Evolutionary conservation across 2,888 invertebrate species (phyloP).

Genomic region (Ectemnius continuus): DNA sequence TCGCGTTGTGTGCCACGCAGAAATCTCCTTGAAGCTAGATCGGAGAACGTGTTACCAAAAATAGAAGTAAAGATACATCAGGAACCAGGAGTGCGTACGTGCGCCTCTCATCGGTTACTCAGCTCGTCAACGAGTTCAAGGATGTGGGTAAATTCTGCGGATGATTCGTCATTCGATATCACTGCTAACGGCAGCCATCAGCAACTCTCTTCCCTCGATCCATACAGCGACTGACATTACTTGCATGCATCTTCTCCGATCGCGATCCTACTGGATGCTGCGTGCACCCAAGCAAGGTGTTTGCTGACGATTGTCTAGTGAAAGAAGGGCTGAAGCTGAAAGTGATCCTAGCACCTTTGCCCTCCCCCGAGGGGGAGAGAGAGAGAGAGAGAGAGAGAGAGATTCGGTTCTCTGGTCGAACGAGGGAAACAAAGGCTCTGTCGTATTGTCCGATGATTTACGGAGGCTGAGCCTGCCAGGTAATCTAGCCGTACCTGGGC

Average conservation of each 20-base stretch:
- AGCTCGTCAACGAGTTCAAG: constrained; percentile 21
- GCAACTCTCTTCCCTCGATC: background rate
- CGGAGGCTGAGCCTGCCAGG: constrained; percentile 25
- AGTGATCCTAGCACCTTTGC: too few species aligned
- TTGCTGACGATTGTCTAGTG: too few species aligned
- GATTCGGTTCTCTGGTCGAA: too few species aligned
- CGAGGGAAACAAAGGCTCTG: constrained; percentile 27
- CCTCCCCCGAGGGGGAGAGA: too few species aligned
- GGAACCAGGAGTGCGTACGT: too few species aligned
- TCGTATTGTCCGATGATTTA: constrained; percentile 64
- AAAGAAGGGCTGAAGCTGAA: too few species aligned
- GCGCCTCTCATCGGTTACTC: constrained; percentile 39
- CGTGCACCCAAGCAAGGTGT: too few species aligned
- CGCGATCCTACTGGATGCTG: too few species aligned
- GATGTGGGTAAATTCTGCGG: constrained; percentile 34
- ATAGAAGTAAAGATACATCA: constrained; percentile 32
- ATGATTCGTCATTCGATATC: constrained; percentile 39
- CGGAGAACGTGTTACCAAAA: constrained; percentile 3
- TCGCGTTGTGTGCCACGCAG: background rate
- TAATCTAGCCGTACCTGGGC: constrained; percentile 43
- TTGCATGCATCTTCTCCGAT: too few species aligned
- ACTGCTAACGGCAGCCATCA: constrained; percentile 19
- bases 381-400: too few species aligned
- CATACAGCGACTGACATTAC: too few species aligned
- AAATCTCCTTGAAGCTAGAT: background rate